Evolutionary conservation across 2,797 vertebrate species (phyloP), one percentile per base, ranked within the genome.

Genomic region (Mus caroli): DNA sequence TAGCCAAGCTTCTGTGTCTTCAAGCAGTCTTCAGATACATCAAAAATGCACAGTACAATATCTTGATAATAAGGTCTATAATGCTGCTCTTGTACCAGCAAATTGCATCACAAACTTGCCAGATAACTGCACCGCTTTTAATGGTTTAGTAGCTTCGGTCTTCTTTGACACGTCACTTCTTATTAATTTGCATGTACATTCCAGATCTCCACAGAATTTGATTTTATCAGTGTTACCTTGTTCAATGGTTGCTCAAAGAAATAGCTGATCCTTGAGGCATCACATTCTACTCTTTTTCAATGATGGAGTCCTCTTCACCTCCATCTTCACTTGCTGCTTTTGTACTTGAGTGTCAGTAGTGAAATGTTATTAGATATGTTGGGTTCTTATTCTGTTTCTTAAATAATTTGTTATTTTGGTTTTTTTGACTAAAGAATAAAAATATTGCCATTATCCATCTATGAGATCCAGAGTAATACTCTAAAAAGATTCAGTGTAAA

Each of bases 361-460:
- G 46, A 84, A 90, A 54, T 87, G 6, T 58, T 90, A 31, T 82
- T 24, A 90, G 15, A 92, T 3, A 26, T 62, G 71, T 84, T 40
- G 78, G 31, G 64, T 91, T 89, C 5, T 43, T 43, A 79, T 52
- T 31, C 1, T 88, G 7, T 62, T 79, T 75, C 62, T 80, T 15
- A 84, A 88, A 26, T 52, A 28, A 28, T 67, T 95, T 95, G 37
- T 37, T 83, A 88, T 22, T 64, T 83, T 92, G 79, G 1, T 50
- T 43, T 94, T 76, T n/a, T 67, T 88, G 52, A 62, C n/a, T 60
- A 28, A 28, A 93, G 46, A 77, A 26, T 58, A 6, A 43, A 78
- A 54, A 54, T 9, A 10, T 84, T 90, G 34, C 20, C 83, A 12
- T 67, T 90, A 40, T 56, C 22, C 28, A 56, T 19, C 26, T 87